phyloP scores from a whole-genome alignment of 2,888 invertebrate species.

The Bedellia somnulentella region DNA sequence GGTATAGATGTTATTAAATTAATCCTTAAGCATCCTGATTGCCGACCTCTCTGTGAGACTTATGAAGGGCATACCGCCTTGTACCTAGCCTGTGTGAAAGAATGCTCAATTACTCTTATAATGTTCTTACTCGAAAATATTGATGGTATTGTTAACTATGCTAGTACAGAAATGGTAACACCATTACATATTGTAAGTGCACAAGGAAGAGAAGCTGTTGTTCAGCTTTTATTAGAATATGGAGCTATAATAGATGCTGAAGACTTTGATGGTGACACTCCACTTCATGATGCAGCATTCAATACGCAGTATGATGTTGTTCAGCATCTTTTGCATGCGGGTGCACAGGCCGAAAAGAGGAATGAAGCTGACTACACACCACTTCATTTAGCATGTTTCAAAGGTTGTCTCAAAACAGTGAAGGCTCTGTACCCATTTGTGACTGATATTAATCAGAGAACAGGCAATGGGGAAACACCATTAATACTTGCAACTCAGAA shows the following conservation, averaged over 20 bases:
- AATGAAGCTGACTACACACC: slow-evolving; percentile 39
- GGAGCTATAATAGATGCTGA: slow-evolving; percentile 40
- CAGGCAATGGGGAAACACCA: slow-evolving; percentile 30
- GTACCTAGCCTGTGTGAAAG: slow-evolving; percentile 39
- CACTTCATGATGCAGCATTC: slow-evolving; percentile 44
- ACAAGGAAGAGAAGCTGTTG: slow-evolving; percentile 34
- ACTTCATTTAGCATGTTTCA: slow-evolving; percentile 44
- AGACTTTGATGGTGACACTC: slow-evolving; percentile 53
- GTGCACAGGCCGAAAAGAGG: slow-evolving; percentile 34
- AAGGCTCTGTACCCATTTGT: slow-evolving; percentile 30
- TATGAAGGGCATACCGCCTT: slow-evolving; percentile 53
- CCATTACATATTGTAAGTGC: slow-evolving; percentile 40
- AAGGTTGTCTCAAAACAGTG: slow-evolving; percentile 30
- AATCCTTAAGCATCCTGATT: slow-evolving; percentile 30
- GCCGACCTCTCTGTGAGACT: slow-evolving; percentile 34
- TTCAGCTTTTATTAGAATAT: slow-evolving; percentile 35
- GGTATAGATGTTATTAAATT: slow-evolving; percentile 32
- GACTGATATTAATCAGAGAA: slow-evolving; percentile 30
- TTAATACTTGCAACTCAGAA: slow-evolving; percentile 33
- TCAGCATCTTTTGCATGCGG: slow-evolving; percentile 33
- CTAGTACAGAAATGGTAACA: slow-evolving; percentile 45
- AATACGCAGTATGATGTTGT: slow-evolving; percentile 25
- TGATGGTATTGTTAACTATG: slow-evolving; percentile 38
- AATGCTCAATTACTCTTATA: slow-evolving; percentile 29
- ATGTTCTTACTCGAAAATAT: slow-evolving; percentile 29